A percentile compares a stretch with the other conserved stretches of the same genome.
These are phyloP conservation scores for Molossus alvarezi DNA, from an alignment of 2,797 vertebrate genomes.

Conservation along the genomic window DNA sequence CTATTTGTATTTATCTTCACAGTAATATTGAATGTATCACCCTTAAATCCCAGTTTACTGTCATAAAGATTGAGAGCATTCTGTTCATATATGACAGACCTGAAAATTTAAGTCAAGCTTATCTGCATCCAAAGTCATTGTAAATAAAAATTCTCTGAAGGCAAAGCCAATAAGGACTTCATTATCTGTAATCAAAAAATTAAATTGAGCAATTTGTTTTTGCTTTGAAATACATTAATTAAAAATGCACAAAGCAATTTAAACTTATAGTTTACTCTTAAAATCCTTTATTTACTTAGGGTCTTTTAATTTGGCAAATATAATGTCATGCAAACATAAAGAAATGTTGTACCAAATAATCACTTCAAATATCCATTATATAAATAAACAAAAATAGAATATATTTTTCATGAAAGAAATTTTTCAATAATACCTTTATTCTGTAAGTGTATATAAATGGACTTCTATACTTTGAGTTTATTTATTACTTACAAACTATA, in stretches of 20 bases:
- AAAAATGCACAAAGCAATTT: not conserved
- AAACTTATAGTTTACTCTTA: not conserved
- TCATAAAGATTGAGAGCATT: not conserved
- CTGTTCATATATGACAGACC: not conserved
- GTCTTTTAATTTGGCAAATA: not conserved
- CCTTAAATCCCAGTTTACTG: not conserved
- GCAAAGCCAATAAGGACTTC: not conserved
- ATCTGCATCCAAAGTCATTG: not conserved
- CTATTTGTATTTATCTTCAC: not conserved
- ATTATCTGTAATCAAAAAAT: not conserved
- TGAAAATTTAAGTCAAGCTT: not conserved
- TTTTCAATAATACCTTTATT: not conserved
- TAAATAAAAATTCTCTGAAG: not conserved
- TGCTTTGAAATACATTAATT: slow-evolving; percentile 18
- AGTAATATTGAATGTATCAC: not conserved
- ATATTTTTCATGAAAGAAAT: not conserved
- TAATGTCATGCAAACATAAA: not conserved
- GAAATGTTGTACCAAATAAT: not conserved
- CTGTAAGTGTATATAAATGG: not conserved
- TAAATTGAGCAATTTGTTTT: not conserved
- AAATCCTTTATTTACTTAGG: not conserved
- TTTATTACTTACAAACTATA: not conserved
- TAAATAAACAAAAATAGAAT: not conserved
- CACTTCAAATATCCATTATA: not conserved
- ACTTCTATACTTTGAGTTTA: not conserved